phyloP scores from a whole-genome alignment of 2,888 invertebrate species.

The Nectonema munidae region DNA sequence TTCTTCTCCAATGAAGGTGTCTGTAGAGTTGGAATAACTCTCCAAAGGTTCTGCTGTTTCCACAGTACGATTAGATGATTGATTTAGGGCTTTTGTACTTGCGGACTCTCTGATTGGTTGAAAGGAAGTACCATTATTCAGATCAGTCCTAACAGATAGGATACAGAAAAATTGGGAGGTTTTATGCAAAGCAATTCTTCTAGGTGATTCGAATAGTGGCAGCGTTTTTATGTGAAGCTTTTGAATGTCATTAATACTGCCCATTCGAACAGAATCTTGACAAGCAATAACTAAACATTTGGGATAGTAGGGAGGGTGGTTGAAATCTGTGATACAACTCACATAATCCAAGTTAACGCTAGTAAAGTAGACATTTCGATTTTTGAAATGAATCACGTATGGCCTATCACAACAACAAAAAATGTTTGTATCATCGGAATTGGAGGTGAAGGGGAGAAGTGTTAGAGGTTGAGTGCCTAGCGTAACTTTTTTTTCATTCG shows the following conservation, averaged over 20 bases:
- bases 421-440: conserved; percentile 55
- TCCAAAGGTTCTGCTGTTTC: no score
- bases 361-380: conserved; percentile 6
- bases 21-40: no score
- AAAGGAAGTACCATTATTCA: conserved; percentile 21
- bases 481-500: conserved; percentile 70
- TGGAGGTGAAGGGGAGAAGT: conserved; percentile 39
- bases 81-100: background rate
- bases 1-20: conserved; percentile 35
- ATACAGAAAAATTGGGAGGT: conserved; percentile 64
- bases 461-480: conserved; percentile 86
- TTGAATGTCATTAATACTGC: conserved; percentile 89
- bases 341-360: no score
- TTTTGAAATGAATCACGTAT: conserved; percentile 53
- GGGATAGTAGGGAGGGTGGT: no score
- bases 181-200: conserved; percentile 68
- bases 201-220: conserved; percentile 62
- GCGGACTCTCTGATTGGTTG: background rate
- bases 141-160: conserved; percentile 54
- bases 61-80: background rate
- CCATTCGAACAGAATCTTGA: no score
- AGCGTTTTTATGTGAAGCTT: conserved; percentile 83
- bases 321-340: no score
- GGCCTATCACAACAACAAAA: conserved; percentile 95
- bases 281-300: no score